A percentile compares a stretch with the other conserved stretches of the same genome.
Conservation (phyloP, 2,113 vertebrate species). For the Chinchilla lanigera region DNA sequence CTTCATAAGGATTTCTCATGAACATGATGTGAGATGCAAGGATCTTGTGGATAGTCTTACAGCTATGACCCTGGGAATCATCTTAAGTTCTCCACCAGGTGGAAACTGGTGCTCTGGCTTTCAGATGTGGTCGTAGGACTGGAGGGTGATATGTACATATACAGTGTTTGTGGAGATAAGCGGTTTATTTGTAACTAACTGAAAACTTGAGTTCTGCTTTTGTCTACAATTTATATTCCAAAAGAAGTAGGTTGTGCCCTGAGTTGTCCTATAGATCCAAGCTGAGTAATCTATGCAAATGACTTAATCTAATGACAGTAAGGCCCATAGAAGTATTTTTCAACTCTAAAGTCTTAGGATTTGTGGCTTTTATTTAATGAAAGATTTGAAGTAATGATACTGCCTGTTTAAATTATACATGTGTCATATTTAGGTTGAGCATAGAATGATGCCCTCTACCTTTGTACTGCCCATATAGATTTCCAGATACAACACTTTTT, state of each 20-base stretch:
- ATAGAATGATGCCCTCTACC: neutral
- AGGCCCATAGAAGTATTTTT: neutral
- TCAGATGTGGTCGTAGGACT: neutral
- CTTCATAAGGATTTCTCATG: neutral
- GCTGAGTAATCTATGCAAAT: neutral
- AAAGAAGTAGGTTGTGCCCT: neutral
- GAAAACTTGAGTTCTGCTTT: neutral
- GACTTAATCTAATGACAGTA: neutral
- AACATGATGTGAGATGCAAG: neutral
- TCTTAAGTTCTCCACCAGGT: neutral
- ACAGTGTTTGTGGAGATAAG: neutral
- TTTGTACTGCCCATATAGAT: neutral
- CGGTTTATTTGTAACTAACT: neutral
- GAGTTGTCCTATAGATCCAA: neutral
- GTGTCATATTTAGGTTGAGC: neutral
- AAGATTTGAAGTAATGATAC: neutral
- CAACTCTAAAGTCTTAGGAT: neutral
- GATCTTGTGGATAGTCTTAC: neutral
- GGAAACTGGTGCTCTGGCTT: neutral
- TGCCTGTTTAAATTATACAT: neutral
- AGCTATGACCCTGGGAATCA: neutral
- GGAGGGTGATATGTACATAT: neutral
- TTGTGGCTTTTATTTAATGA: conserved; percentile 20
- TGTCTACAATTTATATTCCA: conserved; percentile 9
- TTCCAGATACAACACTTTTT: neutral